Evolutionary conservation across 2,797 vertebrate genomes (phyloP).

Genomic region (Peromyscus aztecus): DNA sequence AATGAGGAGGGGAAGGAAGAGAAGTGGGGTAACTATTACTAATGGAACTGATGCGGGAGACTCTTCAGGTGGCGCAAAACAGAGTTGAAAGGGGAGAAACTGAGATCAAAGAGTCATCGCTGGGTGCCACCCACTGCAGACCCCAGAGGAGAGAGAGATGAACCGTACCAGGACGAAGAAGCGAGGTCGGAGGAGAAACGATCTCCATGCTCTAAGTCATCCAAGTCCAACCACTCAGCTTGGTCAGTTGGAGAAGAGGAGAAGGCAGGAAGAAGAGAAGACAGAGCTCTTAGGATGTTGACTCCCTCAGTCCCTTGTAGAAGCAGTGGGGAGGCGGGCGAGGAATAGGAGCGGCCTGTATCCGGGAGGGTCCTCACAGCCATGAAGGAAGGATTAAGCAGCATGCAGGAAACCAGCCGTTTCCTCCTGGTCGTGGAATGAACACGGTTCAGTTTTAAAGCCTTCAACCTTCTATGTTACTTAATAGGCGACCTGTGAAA

Average conservation of each 20-base stretch:
- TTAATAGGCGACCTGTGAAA: neutral
- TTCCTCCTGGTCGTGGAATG: neutral
- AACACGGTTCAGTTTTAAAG: neutral
- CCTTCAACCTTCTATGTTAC: neutral
- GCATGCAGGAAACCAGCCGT: neutral
- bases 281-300: neutral
- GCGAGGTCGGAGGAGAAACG: neutral
- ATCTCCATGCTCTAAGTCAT: constrained; percentile 2
- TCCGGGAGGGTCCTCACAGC: neutral
- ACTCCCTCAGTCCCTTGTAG: neutral
- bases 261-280: neutral
- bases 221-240: neutral
- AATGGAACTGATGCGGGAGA: neutral
- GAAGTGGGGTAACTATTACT: neutral
- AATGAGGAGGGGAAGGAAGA: neutral
- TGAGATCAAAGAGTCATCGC: neutral
- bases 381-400: too few relatives aligned
- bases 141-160: neutral
- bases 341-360: neutral
- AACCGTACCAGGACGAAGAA: neutral
- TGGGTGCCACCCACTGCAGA: neutral
- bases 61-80: neutral
- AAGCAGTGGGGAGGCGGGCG: neutral
- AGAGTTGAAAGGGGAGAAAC: neutral
- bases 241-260: neutral